Percentiles rank a stretch among this genome's conserved stretches.
Evolutionary conservation across 1,140 invertebrate genomes (phyloP).

Genomic region (Dinoponera quadriceps): DNA sequence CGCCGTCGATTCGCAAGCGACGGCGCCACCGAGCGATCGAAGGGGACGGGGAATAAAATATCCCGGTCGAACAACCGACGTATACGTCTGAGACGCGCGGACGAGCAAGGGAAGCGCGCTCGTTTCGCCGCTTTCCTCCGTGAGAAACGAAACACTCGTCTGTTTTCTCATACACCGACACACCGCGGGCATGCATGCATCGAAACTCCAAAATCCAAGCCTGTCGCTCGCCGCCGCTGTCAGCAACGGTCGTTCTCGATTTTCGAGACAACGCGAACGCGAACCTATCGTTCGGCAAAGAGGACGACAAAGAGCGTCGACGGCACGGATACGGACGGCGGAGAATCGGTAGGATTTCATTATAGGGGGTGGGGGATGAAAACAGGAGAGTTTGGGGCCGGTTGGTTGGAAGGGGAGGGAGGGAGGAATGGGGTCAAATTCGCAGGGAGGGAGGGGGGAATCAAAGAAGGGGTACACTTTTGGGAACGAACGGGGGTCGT

Average conservation of each 20-base stretch:
- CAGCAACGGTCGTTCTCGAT: constrained; percentile 5
- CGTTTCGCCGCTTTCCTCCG: no score
- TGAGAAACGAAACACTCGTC: no score
- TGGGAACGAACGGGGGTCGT: background rate
- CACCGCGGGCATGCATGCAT: no score
- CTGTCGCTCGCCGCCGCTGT: constrained; percentile 40
- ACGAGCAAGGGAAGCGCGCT: no score
- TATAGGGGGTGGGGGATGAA: background rate
- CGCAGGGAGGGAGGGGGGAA: background rate
- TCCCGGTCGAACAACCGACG: no score
- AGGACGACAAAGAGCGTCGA: constrained; percentile 45
- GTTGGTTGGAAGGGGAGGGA: no score
- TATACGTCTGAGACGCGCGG: no score
- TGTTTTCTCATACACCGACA: no score
- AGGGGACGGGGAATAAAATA: no score
- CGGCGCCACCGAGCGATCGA: no score
- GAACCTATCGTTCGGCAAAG: constrained; percentile 37
- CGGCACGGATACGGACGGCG: constrained; percentile 21
- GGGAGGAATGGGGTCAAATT: background rate
- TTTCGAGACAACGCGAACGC: constrained; percentile 60
- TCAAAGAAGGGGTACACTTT: background rate
- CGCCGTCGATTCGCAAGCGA: no score
- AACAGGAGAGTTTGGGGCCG: background rate
- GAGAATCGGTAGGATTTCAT: constrained; percentile 5
- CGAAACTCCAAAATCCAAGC: background rate